Conservation (phyloP, 2,888 invertebrate genomes). For the Spialia ferax region DNA sequence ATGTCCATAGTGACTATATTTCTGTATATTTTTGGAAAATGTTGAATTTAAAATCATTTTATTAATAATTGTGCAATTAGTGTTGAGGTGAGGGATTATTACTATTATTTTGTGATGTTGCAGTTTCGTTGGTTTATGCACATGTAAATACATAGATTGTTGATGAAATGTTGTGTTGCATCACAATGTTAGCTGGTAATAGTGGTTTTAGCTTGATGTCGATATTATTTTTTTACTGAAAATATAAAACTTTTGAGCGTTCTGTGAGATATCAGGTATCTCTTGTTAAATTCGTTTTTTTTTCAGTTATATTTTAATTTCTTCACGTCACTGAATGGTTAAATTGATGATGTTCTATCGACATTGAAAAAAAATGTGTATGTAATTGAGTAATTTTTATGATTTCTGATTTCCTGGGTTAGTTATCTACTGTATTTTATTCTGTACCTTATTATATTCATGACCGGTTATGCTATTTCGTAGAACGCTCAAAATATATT, state of each 20-base stretch:
- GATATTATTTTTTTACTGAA: slow-evolving; percentile 37
- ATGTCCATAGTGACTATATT: too few relatives aligned
- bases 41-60: too few relatives aligned
- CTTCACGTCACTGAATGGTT: not conserved
- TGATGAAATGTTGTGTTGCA: slow-evolving; percentile 10
- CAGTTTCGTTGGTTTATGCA: slow-evolving; percentile 59
- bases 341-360: not conserved
- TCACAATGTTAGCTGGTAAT: slow-evolving; percentile 34
- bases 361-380: too few relatives aligned
- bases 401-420: too few relatives aligned
- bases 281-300: not conserved
- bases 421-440: too few relatives aligned
- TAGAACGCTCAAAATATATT: slow-evolving; percentile 13
- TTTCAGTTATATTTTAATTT: not conserved
- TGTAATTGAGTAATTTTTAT: too few relatives aligned
- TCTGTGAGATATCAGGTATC: slow-evolving; percentile 10
- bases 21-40: not conserved
- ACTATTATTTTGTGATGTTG: slow-evolving; percentile 48
- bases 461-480: not conserved
- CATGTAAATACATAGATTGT: slow-evolving; percentile 20
- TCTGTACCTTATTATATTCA: not conserved
- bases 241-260: slow-evolving; percentile 21
- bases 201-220: slow-evolving; percentile 23
- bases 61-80: slow-evolving; percentile 1
- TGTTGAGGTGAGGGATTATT: slow-evolving; percentile 8